Percentiles rank a stretch among this genome's conserved stretches.
Evolutionary conservation across 2,888 invertebrate species (phyloP).

Genomic region (Hybos culiciformis): DNA sequence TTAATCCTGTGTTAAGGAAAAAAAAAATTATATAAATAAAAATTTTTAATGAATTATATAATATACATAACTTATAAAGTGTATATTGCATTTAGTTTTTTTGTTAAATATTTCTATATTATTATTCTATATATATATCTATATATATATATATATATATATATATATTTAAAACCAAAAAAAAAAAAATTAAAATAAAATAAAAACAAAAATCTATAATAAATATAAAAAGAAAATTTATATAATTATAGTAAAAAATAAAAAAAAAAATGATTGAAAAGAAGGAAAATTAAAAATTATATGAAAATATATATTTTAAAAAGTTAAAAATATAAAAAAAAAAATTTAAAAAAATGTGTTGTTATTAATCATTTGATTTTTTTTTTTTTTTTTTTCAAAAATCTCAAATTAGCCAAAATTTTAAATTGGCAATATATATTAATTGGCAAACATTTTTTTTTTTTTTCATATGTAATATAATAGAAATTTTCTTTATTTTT

Average conservation of each 20-base stretch:
- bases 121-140: too few relatives aligned
- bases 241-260: too few relatives aligned
- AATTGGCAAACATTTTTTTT: neutral
- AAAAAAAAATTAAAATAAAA: conserved; percentile 2
- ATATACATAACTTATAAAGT: too few relatives aligned
- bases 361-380: too few relatives aligned
- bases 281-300: neutral
- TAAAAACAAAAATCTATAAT: conserved; percentile 9
- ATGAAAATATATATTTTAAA: conserved; percentile 2
- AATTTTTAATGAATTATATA: too few relatives aligned
- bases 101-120: too few relatives aligned
- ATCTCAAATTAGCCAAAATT: neutral
- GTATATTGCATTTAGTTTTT: too few relatives aligned
- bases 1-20: too few relatives aligned
- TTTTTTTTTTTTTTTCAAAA: neutral
- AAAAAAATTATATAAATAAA: too few relatives aligned
- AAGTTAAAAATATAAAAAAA: neutral
- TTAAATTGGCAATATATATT: neutral
- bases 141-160: conserved; percentile 11
- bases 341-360: neutral
- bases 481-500: too few relatives aligned
- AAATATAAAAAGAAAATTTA: too few relatives aligned
- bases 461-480: neutral
- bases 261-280: too few relatives aligned
- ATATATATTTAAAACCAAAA: conserved; percentile 13